Percentiles rank a stretch among this genome's conserved stretches.
Evolutionary conservation across 2,888 invertebrate species (phyloP).

Genomic region (Labia minor): DNA sequence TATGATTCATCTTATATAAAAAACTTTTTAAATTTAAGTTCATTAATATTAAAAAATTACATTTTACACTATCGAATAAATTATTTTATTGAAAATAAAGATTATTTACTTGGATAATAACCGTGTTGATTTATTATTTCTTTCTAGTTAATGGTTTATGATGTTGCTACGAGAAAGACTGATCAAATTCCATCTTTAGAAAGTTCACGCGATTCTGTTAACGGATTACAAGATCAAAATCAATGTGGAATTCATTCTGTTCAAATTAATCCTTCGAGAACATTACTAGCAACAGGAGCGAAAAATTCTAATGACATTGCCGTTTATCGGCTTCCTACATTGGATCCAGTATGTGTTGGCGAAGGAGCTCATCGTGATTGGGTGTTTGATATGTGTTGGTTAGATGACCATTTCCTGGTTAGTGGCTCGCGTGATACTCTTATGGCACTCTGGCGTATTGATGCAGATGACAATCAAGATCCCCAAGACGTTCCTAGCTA

Average conservation of each 20-base stretch:
- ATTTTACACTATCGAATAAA: too few relatives aligned
- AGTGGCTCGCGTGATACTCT: constrained; percentile 87
- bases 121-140: too few relatives aligned
- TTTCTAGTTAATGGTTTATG: constrained; percentile 74
- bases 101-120: too few relatives aligned
- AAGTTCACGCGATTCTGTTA: constrained; percentile 46
- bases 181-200: constrained; percentile 81
- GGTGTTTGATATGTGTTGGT: constrained; percentile 89
- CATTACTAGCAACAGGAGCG: constrained; percentile 83
- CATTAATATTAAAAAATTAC: too few relatives aligned
- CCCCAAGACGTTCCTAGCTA: constrained; percentile 43
- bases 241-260: constrained; percentile 89
- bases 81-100: too few relatives aligned
- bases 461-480: constrained; percentile 39
- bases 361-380: constrained; percentile 85
- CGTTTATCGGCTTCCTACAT: constrained; percentile 78
- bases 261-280: constrained; percentile 81
- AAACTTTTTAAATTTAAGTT: too few relatives aligned
- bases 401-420: constrained; percentile 90
- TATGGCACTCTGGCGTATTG: constrained; percentile 78
- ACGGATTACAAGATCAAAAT: constrained; percentile 41
- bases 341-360: constrained; percentile 89
- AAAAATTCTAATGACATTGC: constrained; percentile 87
- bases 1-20: too few relatives aligned
- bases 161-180: constrained; percentile 73